Percentiles rank a stretch among this genome's conserved stretches.
phyloP scores from a whole-genome alignment of 2,797 vertebrate genomes.

The Silurus lanzhouensis region DNA sequence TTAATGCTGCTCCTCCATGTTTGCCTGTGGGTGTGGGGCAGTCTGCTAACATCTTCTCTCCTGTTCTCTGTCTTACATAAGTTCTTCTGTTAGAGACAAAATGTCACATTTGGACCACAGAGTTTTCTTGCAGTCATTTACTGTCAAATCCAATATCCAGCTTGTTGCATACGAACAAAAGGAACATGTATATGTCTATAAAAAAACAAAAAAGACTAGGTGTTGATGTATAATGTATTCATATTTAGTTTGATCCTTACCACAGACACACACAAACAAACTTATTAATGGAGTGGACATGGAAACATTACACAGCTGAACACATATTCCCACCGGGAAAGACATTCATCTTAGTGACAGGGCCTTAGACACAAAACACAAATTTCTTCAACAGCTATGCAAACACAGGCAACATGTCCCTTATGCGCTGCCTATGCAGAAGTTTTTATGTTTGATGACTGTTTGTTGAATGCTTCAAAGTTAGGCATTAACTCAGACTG shows the following conservation, averaged over 20 bases:
- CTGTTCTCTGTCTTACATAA: no score
- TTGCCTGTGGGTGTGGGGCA: no score
- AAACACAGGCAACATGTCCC: conserved; percentile 46
- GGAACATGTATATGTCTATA: no score
- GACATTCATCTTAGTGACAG: conserved; percentile 45
- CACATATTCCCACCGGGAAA: conserved; percentile 33
- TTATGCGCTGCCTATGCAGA: neutral
- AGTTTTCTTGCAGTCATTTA: no score
- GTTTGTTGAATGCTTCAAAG: neutral
- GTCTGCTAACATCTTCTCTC: no score
- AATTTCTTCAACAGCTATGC: conserved; percentile 51
- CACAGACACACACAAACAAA: neutral
- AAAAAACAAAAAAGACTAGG: no score
- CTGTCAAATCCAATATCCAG: no score
- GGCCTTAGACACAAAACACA: conserved; percentile 26
- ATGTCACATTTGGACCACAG: no score
- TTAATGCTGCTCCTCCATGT: no score
- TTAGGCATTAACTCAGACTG: neutral
- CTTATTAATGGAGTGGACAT: conserved; percentile 31
- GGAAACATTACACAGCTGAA: conserved; percentile 42
- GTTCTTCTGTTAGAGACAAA: no score
- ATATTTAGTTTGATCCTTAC: neutral
- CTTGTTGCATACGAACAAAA: no score
- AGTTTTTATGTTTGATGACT: conserved; percentile 1
- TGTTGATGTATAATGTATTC: no score